Conservation (phyloP, 2,888 invertebrate species). For the Netelia inedita region DNA sequence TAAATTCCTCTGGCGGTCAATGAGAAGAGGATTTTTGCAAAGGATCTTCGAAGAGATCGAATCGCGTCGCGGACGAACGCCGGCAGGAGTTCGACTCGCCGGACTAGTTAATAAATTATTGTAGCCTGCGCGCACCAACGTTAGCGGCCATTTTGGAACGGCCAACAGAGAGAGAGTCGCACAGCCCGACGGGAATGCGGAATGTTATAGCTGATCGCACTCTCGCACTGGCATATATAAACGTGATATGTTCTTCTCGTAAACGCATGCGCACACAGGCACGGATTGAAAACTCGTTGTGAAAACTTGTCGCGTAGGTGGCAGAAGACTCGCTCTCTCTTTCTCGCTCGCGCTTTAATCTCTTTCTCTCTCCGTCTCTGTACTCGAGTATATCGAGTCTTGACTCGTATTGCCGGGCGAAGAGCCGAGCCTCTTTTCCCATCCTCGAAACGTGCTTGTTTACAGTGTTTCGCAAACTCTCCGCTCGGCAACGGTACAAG, state of each 20-base stretch:
- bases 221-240: constrained; percentile 10
- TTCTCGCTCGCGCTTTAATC: constrained; percentile 1
- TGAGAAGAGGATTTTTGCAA: constrained; percentile 19
- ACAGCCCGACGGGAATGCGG: constrained; percentile 73
- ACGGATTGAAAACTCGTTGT: constrained; percentile 68
- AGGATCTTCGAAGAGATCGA: constrained; percentile 57
- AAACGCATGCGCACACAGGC: constrained; percentile 51
- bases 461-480: constrained; percentile 49
- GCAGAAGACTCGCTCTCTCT: constrained; percentile 44
- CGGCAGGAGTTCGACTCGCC: constrained; percentile 78
- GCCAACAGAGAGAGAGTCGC: constrained; percentile 66
- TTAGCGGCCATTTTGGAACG: constrained; percentile 76
- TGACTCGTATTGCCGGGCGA: constrained; percentile 36
- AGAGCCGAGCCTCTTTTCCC: constrained; percentile 22
- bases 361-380: constrained; percentile 16
- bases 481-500: neutral
- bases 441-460: constrained; percentile 24
- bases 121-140: constrained; percentile 71
- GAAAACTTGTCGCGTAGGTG: constrained; percentile 70
- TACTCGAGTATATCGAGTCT: constrained; percentile 40
- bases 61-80: constrained; percentile 61
- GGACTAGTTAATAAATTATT: constrained; percentile 84
- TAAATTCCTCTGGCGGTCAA: constrained; percentile 34
- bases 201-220: constrained; percentile 68
- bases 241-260: constrained; percentile 36